Evolutionary conservation across 2,888 invertebrate species (phyloP), one percentile per base, ranked within the genome.

Genomic region (Merodon equestris): DNA sequence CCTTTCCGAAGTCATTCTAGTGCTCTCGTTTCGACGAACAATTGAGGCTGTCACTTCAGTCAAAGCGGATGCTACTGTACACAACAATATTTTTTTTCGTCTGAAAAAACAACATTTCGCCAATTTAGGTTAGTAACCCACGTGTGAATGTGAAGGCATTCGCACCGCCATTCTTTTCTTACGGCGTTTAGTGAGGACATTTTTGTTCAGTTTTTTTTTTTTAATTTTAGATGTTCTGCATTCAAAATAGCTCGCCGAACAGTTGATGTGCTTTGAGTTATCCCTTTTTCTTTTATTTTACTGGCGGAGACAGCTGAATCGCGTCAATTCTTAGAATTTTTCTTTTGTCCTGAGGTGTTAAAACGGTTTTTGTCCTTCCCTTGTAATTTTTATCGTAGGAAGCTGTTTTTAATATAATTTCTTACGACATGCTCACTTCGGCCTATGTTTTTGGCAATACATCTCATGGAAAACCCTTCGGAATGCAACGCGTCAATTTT

Each of bases 61-160:
- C n/a, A n/a, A n/a, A n/a, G n/a, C n/a, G n/a, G n/a, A n/a, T n/a
- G n/a, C n/a, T n/a, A n/a, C n/a, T n/a, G n/a, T n/a, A n/a, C n/a
- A n/a, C n/a, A 54, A 42, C 40, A 40, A 18, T 17, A 40, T 27
- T 54, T 38, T 40, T 42, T 40, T 54, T 54, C 40, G 9, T 54
- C 42, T 5, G 54, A 54, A 18, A 54, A 54, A 19, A 1, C n/a
- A n/a, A 19, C 18, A 3, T 47, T 47, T 47, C 47, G 15, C 17
- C 47, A 47, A 47, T 47, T 14, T 47, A 17, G 17, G 4, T 47
- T 15, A 9, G 12, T 17, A 15, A 15, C 47, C 47, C 47, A 47
- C 5, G 47, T 47, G 47, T 47, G 47, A 17, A 17, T 3, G 17
- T 17, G 15, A 15, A 17, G 17, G 9, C 14, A 47, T 17, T 47